phyloP scores from a whole-genome alignment of 1,140 invertebrate genomes.

The Apis florea region DNA sequence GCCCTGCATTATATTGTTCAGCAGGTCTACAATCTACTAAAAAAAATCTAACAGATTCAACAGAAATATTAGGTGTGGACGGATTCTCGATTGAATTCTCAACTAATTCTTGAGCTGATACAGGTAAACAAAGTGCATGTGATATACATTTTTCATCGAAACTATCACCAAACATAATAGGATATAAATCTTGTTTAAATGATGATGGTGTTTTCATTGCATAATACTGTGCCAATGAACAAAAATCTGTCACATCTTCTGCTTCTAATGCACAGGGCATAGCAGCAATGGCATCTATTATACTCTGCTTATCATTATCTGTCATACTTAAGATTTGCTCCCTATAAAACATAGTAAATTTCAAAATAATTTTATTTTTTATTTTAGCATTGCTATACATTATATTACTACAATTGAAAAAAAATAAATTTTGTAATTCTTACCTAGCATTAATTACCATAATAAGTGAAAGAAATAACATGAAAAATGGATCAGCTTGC shows the following conservation, averaged over 20 bases:
- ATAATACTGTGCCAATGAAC: constrained; percentile 97
- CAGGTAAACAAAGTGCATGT: constrained; percentile 95
- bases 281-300: constrained; percentile 87
- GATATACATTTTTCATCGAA: constrained; percentile 83
- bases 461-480: constrained; percentile 96
- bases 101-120: constrained; percentile 93
- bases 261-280: constrained; percentile 93
- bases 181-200: constrained; percentile 89
- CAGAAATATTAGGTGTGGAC: constrained; percentile 79
- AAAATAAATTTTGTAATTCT: constrained; percentile 40
- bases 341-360: constrained; percentile 76
- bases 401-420: neutral
- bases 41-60: constrained; percentile 91
- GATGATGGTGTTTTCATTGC: constrained; percentile 94
- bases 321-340: constrained; percentile 93
- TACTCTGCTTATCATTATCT: constrained; percentile 85
- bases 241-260: constrained; percentile 98
- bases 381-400: too few species aligned
- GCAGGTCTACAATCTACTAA: constrained; percentile 97
- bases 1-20: constrained; percentile 98
- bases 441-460: constrained; percentile 97
- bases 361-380: neutral
- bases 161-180: constrained; percentile 82
- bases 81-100: constrained; percentile 86
- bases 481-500: constrained; percentile 96